Conservation (phyloP, 2,797 vertebrate genomes). For the Mus minutoides region DNA sequence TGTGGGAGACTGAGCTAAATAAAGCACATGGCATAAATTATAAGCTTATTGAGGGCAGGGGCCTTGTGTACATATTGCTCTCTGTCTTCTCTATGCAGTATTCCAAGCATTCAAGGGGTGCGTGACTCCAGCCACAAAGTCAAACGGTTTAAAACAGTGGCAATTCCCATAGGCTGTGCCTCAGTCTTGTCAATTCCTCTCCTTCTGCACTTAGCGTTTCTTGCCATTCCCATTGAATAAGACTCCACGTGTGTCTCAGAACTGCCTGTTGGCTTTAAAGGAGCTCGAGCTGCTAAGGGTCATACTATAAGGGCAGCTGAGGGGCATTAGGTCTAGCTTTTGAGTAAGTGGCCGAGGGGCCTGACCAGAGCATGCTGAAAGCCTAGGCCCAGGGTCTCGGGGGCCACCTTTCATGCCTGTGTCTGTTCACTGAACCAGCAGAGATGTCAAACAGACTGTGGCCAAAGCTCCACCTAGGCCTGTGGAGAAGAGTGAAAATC, state of each 20-base stretch:
- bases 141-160: constrained; percentile 62
- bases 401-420: neutral
- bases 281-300: neutral
- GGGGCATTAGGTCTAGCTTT: neutral
- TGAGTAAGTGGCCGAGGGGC: neutral
- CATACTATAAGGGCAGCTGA: neutral
- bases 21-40: neutral
- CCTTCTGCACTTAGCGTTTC: neutral
- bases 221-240: neutral
- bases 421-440: neutral
- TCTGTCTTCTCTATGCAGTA: neutral
- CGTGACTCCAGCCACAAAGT: constrained; percentile 33
- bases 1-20: neutral
- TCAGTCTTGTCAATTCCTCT: constrained; percentile 68
- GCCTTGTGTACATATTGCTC: neutral
- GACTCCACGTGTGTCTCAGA: constrained; percentile 39
- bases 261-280: constrained; percentile 39
- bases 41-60: constrained; percentile 67
- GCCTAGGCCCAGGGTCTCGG: neutral
- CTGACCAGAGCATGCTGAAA: neutral
- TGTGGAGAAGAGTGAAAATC: neutral
- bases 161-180: constrained; percentile 18
- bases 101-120: constrained; percentile 24
- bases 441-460: neutral
- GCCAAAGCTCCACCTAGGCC: neutral